Evolutionary conservation across 2,888 invertebrate species (phyloP).

Genomic region (Apeira syringaria): DNA sequence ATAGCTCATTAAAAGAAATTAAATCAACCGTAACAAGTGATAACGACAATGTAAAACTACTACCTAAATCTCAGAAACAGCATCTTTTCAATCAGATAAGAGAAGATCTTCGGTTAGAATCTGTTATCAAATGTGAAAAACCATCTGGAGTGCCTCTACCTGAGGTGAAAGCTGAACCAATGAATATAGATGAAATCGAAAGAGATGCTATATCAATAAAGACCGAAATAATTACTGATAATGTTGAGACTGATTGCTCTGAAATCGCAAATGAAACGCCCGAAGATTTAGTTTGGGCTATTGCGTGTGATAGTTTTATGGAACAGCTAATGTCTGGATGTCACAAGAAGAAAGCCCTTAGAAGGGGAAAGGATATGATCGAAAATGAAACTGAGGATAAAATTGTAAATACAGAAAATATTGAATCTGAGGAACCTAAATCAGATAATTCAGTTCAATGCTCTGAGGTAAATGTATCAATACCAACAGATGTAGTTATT

Average conservation of each 20-base stretch:
- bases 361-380: slow-evolving; percentile 69
- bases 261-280: slow-evolving; percentile 28
- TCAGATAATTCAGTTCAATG: slow-evolving; percentile 15
- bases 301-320: slow-evolving; percentile 90
- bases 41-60: slow-evolving; percentile 50
- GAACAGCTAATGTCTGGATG: slow-evolving; percentile 87
- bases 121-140: slow-evolving; percentile 86
- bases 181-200: slow-evolving; percentile 87
- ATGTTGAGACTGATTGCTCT: slow-evolving; percentile 38
- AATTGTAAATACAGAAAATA: slow-evolving; percentile 27
- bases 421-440: slow-evolving; percentile 19
- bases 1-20: slow-evolving; percentile 47
- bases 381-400: slow-evolving; percentile 44
- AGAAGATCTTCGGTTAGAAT: slow-evolving; percentile 70
- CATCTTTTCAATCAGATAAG: slow-evolving; percentile 77
- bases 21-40: slow-evolving; percentile 34
- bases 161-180: slow-evolving; percentile 87
- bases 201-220: slow-evolving; percentile 78
- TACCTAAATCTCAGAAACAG: slow-evolving; percentile 71
- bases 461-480: not conserved
- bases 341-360: slow-evolving; percentile 81
- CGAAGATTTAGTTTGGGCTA: slow-evolving; percentile 84
- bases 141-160: slow-evolving; percentile 71
- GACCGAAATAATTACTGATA: slow-evolving; percentile 56
- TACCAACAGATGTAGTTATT: slow-evolving; percentile 34